Evolutionary conservation across 2,113 vertebrate genomes (phyloP).

Genomic region (Tenebrosternarchus preto): DNA sequence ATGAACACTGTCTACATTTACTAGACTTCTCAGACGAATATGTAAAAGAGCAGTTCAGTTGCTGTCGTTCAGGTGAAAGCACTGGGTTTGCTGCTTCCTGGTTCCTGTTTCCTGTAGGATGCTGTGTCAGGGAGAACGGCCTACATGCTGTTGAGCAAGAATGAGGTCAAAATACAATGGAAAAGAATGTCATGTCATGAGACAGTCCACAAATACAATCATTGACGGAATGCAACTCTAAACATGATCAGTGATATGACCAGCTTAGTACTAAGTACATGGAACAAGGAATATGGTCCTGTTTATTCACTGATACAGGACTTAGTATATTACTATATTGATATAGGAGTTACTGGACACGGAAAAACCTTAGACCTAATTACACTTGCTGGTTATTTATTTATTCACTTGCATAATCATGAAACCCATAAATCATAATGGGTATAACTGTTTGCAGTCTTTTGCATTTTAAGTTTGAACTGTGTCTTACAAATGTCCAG

Average conservation of each 20-base stretch:
- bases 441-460: too few relatives aligned
- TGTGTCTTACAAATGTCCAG: too few relatives aligned
- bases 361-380: too few relatives aligned
- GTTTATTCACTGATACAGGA: neutral
- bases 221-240: constrained; percentile 31
- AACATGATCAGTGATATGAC: neutral
- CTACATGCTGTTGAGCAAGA: neutral
- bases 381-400: too few relatives aligned
- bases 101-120: neutral
- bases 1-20: neutral
- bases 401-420: too few relatives aligned
- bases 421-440: too few relatives aligned
- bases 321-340: too few relatives aligned
- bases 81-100: neutral
- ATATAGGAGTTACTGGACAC: neutral
- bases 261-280: neutral
- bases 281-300: too few relatives aligned
- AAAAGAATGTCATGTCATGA: constrained; percentile 9
- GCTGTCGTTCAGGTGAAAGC: neutral
- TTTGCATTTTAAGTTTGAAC: too few relatives aligned
- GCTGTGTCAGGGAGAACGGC: neutral
- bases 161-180: constrained; percentile 37
- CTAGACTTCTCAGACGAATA: neutral
- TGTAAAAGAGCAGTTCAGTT: neutral
- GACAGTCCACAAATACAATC: neutral